phyloP scores from a whole-genome alignment of 2,888 invertebrate species.

The Chironomus riparius region DNA sequence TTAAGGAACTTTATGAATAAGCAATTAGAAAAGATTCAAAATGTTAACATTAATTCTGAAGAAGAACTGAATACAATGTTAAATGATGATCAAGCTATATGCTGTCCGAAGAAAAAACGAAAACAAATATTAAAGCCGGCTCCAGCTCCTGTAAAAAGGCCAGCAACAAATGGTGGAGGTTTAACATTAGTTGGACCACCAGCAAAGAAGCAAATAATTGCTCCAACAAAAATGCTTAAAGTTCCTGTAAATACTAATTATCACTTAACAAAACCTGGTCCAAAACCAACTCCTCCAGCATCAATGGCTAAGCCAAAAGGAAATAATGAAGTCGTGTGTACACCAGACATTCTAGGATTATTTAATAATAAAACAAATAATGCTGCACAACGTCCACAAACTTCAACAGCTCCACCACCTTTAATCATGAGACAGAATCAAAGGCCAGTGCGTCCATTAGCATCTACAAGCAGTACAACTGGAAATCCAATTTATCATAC shows the following conservation, averaged over 20 bases:
- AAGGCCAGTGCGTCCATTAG: background rate
- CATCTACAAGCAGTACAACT: background rate
- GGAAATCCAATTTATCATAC: slow-evolving; percentile 20
- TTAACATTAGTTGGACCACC: background rate
- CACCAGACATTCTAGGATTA: slow-evolving; percentile 47
- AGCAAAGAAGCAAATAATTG: background rate
- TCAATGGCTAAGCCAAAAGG: slow-evolving; percentile 30
- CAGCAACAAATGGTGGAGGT: background rate
- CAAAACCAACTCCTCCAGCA: slow-evolving; percentile 32
- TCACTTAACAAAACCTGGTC: background rate
- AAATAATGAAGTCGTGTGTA: slow-evolving; percentile 52
- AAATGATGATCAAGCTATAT: slow-evolving; percentile 36
- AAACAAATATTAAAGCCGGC: background rate
- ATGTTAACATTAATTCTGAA: slow-evolving; percentile 30
- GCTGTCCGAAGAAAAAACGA: slow-evolving; percentile 35
- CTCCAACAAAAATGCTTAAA: slow-evolving; percentile 26
- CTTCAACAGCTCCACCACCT: background rate
- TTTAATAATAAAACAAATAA: slow-evolving; percentile 3
- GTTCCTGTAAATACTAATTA: slow-evolving; percentile 28
- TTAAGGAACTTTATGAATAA: slow-evolving; percentile 57
- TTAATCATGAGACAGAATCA: slow-evolving; percentile 15
- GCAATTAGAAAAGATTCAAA: slow-evolving; percentile 38
- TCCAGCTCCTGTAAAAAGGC: slow-evolving; percentile 9
- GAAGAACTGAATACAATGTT: slow-evolving; percentile 33
- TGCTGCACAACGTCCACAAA: background rate